Evolutionary conservation across 1,140 invertebrate genomes (phyloP).

Genomic region (Proctacanthus coquilletti): DNA sequence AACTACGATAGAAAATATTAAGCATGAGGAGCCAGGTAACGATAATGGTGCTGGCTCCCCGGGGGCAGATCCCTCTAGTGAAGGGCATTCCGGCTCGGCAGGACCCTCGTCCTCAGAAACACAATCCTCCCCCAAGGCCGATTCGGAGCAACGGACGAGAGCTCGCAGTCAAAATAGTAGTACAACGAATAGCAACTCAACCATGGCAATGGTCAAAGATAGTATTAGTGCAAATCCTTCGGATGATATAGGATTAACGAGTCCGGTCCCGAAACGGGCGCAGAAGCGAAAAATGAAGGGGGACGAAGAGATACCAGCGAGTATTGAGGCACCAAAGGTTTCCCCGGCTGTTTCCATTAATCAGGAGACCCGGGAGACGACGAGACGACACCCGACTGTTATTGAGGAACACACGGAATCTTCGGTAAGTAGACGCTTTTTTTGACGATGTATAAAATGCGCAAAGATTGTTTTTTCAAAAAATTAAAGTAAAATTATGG

Average conservation of each 20-base stretch:
- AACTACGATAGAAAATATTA: slow-evolving; percentile 56
- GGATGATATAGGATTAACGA: too few relatives aligned
- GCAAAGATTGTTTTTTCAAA: too few relatives aligned
- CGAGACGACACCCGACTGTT: slow-evolving; percentile 7
- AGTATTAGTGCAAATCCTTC: slow-evolving; percentile 18
- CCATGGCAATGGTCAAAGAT: slow-evolving; percentile 14
- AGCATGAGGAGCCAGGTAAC: slow-evolving; percentile 60
- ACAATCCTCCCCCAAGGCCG: slow-evolving; percentile 17
- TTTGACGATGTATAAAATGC: too few relatives aligned
- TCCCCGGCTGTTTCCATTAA: slow-evolving; percentile 8
- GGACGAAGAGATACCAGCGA: slow-evolving; percentile 17
- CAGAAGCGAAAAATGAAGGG: slow-evolving; percentile 5
- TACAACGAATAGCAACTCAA: not conserved
- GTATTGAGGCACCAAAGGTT: slow-evolving; percentile 18
- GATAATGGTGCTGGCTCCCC: slow-evolving; percentile 76
- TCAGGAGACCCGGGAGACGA: slow-evolving; percentile 3
- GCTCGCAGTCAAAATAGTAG: slow-evolving; percentile 4
- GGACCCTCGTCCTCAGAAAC: slow-evolving; percentile 13
- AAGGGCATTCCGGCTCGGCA: slow-evolving; percentile 14
- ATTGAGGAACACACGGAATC: slow-evolving; percentile 14
- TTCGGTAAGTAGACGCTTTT: slow-evolving; percentile 11
- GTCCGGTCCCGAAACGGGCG: slow-evolving; percentile 3
- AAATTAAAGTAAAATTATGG: too few relatives aligned
- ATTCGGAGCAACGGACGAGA: slow-evolving; percentile 11
- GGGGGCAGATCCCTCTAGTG: slow-evolving; percentile 46